phyloP scores from a whole-genome alignment of 2,888 invertebrate genomes.

The Agrilus cyanescens region DNA sequence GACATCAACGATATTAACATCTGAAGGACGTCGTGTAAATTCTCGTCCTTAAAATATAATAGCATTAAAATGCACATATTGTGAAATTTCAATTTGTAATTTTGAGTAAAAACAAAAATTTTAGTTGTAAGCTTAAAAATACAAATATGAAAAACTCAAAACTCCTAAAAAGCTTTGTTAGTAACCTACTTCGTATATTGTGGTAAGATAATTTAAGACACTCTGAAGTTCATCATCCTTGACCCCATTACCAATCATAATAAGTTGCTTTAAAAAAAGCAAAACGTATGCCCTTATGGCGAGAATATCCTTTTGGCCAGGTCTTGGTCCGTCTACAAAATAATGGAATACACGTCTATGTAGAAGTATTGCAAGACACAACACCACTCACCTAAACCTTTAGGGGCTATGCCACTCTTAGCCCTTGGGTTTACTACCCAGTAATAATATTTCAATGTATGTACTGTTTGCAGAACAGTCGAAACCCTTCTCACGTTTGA shows the following conservation, averaged over 20 bases:
- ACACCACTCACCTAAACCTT: constrained; percentile 71
- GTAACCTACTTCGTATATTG: constrained; percentile 80
- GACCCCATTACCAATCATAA: constrained; percentile 93
- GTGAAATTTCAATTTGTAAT: background rate
- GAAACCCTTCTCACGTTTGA: constrained; percentile 93
- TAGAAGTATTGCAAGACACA: background rate
- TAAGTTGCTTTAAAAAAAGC: constrained; percentile 88
- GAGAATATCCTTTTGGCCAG: constrained; percentile 87
- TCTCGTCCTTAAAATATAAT: constrained; percentile 67
- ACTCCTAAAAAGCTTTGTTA: background rate
- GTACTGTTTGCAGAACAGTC: constrained; percentile 94
- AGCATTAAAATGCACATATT: background rate
- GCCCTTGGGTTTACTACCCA: constrained; percentile 95
- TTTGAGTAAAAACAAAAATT: constrained; percentile 1
- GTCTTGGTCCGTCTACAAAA: constrained; percentile 79
- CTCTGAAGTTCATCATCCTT: constrained; percentile 98
- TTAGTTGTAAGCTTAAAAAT: too few relatives aligned
- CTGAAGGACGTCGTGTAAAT: constrained; percentile 94
- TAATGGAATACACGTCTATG: background rate
- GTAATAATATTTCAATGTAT: constrained; percentile 97
- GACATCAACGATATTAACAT: constrained; percentile 95
- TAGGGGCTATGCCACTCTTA: constrained; percentile 91
- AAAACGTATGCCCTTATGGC: constrained; percentile 91
- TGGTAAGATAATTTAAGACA: constrained; percentile 94
- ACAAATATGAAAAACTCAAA: background rate